These are phyloP conservation scores for Corydoras sp. DNA, from an alignment of 2,113 vertebrate genomes.

Conservation along the genomic window DNA sequence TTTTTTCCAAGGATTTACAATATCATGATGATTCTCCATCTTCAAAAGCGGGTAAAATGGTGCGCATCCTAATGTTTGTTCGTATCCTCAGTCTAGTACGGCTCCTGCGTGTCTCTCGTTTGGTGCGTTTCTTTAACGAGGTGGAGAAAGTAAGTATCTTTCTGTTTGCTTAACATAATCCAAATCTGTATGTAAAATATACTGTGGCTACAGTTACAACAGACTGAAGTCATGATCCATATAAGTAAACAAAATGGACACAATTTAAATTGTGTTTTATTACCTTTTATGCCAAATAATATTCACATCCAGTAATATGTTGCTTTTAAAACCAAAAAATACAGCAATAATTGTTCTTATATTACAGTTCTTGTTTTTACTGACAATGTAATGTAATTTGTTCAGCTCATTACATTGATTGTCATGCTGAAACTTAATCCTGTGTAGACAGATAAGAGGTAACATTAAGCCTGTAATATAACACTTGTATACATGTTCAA, in stretches of 20 bases:
- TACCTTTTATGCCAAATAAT: too few species aligned
- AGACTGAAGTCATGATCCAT: too few species aligned
- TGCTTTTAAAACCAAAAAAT: too few species aligned
- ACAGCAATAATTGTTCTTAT: too few species aligned
- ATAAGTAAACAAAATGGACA: too few species aligned
- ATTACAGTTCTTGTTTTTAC: neutral
- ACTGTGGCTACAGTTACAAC: too few species aligned
- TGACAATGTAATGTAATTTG: slow-evolving; percentile 22
- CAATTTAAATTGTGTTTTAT: too few species aligned
- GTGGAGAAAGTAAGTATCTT: slow-evolving; percentile 62
- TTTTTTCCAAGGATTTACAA: slow-evolving; percentile 49
- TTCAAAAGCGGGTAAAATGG: slow-evolving; percentile 63
- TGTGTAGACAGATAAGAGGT: slow-evolving; percentile 3
- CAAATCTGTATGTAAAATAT: too few species aligned
- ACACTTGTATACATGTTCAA: slow-evolving; percentile 8
- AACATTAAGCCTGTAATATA: slow-evolving; percentile 28
- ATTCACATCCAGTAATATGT: too few species aligned
- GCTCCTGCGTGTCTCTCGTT: slow-evolving; percentile 61
- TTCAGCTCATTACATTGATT: slow-evolving; percentile 6
- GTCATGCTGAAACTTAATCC: slow-evolving; percentile 30
- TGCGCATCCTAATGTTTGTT: slow-evolving; percentile 68
- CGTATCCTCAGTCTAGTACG: slow-evolving; percentile 65
- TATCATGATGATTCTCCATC: slow-evolving; percentile 55
- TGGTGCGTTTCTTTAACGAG: slow-evolving; percentile 66
- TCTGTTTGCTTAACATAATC: too few species aligned